A percentile compares a stretch with the other conserved stretches of the same genome.
Conservation (phyloP, 2,888 invertebrate species). For the Plagodis dolabraria region DNA sequence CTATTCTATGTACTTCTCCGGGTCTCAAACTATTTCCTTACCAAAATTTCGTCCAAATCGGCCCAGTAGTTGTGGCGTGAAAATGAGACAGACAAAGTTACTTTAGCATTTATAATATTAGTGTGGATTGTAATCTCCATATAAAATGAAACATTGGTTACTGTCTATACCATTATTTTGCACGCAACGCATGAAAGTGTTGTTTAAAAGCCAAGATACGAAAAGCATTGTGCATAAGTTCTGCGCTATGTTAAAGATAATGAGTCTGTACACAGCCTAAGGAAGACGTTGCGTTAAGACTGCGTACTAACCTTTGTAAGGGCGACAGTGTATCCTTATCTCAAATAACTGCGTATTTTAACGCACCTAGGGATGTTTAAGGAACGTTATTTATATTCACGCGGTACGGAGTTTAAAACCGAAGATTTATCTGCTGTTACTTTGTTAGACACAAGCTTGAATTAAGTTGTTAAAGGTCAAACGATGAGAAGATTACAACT, state of each 20-base stretch:
- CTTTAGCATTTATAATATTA: too few relatives aligned
- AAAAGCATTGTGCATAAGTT: conserved; percentile 73
- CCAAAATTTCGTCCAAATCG: too few relatives aligned
- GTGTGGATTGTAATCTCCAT: background rate
- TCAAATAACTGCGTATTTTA: conserved; percentile 57
- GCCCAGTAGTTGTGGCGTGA: too few relatives aligned
- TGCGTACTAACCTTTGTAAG: conserved; percentile 51
- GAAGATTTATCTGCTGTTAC: conserved; percentile 71
- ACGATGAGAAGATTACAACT: conserved; percentile 45
- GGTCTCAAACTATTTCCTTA: too few relatives aligned
- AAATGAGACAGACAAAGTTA: too few relatives aligned
- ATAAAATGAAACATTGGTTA: conserved; percentile 4
- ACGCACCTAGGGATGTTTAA: conserved; percentile 68
- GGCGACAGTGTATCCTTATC: conserved; percentile 74
- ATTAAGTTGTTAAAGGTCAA: conserved; percentile 64
- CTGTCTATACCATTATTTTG: conserved; percentile 10
- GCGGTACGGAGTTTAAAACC: conserved; percentile 63
- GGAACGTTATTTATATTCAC: conserved; percentile 71
- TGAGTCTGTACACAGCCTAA: conserved; percentile 70
- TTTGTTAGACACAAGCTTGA: conserved; percentile 55
- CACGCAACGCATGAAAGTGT: conserved; percentile 59
- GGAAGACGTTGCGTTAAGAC: conserved; percentile 67
- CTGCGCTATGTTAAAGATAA: conserved; percentile 79
- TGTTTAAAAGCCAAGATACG: conserved; percentile 77
- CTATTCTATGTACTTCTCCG: too few relatives aligned